These are phyloP conservation scores for Scaptomyza parva DNA, from an alignment of 2,888 invertebrate species.

Conservation along the genomic window DNA sequence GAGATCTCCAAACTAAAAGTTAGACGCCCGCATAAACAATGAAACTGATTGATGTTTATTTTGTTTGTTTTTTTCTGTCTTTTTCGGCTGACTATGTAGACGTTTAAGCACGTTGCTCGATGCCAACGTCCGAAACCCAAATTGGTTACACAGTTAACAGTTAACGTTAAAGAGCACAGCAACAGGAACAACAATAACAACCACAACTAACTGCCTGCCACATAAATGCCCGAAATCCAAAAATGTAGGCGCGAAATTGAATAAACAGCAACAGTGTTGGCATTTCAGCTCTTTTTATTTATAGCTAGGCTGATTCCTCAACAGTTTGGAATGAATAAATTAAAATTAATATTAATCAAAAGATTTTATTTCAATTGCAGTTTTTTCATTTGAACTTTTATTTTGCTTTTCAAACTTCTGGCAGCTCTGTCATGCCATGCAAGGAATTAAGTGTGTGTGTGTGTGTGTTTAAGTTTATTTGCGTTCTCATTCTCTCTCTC, in stretches of 20 bases:
- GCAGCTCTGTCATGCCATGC: not conserved
- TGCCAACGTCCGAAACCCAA: not conserved
- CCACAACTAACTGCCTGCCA: not conserved
- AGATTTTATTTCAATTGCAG: not conserved
- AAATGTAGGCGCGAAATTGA: slow-evolving; percentile 12
- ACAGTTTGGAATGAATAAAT: not conserved
- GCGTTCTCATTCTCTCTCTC: not conserved
- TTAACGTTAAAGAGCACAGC: slow-evolving; percentile 6
- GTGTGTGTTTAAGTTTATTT: not conserved
- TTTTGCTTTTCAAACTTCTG: not conserved
- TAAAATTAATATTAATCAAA: not conserved
- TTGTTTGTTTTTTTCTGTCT: not conserved
- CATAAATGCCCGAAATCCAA: not conserved
- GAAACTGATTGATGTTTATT: slow-evolving; percentile 12
- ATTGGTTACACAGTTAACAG: slow-evolving; percentile 6
- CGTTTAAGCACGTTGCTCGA: slow-evolving; percentile 6
- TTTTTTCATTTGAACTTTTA: not conserved
- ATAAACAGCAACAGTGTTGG: slow-evolving; percentile 2
- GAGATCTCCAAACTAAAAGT: slow-evolving; percentile 2
- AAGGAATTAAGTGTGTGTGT: too few species aligned
- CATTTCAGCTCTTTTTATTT: slow-evolving; percentile 1
- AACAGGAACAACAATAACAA: too few species aligned
- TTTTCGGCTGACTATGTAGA: slow-evolving; percentile 6
- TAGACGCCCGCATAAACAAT: slow-evolving; percentile 6
- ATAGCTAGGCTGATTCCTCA: not conserved